Evolutionary conservation across 2,888 invertebrate genomes (phyloP), one percentile per base, ranked within the genome.

Genomic region (Hofmannophila pseudospretella): DNA sequence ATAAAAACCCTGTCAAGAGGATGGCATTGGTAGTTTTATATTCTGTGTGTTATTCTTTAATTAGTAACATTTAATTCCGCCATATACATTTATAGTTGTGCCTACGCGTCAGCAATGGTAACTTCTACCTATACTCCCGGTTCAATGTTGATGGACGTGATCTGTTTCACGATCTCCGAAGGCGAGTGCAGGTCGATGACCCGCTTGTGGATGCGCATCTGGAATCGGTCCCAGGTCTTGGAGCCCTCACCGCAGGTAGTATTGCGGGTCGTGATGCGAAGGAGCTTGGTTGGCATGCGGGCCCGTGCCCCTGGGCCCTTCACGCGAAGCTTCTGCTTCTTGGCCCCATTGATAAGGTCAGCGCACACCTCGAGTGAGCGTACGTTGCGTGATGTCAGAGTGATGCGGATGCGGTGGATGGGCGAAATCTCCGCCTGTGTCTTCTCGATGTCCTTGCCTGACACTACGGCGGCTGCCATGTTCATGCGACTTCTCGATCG

Each of bases 161-260:
- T 99, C 88, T 99, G 98, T 87, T 98, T 99, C 39, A 99, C 98
- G 64, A 98, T 98, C 89, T 99, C 99, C 3, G 98, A 97, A 11
- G 99, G 97, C 1, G 97, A 97, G 88, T 98, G 97, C 49, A 99
- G 91, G 84, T 99, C 99, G 54, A 99, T 99, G 47, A 99, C 96
- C 49, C 99, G 90, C 87, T 99, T 99, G 89, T 99, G 99, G 67
- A 99, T 98, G 52, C 99, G 90, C 98, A 99, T 99, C 89, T 95
- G 94, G 88, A 94, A 96, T 45, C 98, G 90, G 89, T 99, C 99
- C 99, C 99, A 99, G 32, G 99, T 99, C 88, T 99, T 99, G 50
- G 99, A 99, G 87, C 99, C 99, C 85, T 99, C 99, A 90, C 99
- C 99, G 75, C 99, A 99, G 67, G 99, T 99, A 13, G 99, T 99